Percentiles rank a stretch among this genome's conserved stretches.
phyloP scores from a whole-genome alignment of 2,113 vertebrate species.

The Onychorhynchus coronatus region DNA sequence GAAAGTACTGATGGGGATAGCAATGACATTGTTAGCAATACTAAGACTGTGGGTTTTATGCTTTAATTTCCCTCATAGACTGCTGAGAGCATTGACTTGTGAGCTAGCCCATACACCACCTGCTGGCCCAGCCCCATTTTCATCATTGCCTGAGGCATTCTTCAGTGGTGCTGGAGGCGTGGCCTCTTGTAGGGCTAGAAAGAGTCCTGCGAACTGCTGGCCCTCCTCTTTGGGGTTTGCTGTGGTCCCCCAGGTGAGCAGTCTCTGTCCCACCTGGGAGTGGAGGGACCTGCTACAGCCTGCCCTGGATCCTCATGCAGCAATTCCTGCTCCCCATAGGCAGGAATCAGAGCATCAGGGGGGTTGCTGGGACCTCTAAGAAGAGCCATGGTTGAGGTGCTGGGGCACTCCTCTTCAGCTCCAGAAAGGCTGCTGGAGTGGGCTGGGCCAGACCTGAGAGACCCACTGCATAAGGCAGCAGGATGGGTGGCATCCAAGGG shows the following conservation, averaged over 20 bases:
- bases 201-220: background rate
- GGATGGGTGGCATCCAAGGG: fast-evolving
- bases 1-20: background rate
- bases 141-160: background rate
- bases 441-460: background rate
- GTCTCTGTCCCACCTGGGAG: fast-evolving
- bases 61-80: background rate
- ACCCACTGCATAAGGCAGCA: background rate
- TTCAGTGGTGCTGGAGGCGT: background rate
- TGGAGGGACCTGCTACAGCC: background rate
- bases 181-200: background rate
- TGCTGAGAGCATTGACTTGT: background rate
- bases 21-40: background rate
- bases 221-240: fast-evolving
- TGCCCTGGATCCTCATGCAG: background rate
- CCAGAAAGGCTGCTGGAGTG: background rate
- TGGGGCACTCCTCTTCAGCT: background rate
- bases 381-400: background rate
- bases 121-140: background rate
- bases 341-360: background rate
- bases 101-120: background rate
- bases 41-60: background rate
- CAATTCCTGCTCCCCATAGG: background rate
- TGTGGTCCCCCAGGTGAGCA: fast-evolving
- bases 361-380: background rate